Evolutionary conservation across 2,797 vertebrate species (phyloP).

Genomic region (Chanos chanos): DNA sequence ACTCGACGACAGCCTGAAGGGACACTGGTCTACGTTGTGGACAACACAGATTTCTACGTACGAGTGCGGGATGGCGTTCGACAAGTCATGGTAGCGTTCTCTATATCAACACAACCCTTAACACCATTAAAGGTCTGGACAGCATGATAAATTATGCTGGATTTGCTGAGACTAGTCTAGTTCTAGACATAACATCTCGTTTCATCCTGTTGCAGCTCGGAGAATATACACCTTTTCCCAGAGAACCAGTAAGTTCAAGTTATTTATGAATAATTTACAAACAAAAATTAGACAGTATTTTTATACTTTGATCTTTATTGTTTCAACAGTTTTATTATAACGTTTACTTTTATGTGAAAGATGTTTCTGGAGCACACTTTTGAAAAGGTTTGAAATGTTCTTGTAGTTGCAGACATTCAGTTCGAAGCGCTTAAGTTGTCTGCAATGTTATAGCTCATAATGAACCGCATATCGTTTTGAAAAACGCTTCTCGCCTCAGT

Average conservation of each 20-base stretch:
- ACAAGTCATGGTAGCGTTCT: slow-evolving; percentile 75
- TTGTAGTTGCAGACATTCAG: too few species aligned
- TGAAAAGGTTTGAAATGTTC: too few species aligned
- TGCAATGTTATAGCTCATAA: too few species aligned
- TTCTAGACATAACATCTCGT: too few species aligned
- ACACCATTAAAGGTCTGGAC: too few species aligned
- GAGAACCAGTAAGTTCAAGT: slow-evolving; percentile 52
- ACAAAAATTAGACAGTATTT: too few species aligned
- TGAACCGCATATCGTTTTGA: too few species aligned
- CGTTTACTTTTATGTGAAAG: too few species aligned
- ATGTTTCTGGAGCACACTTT: too few species aligned
- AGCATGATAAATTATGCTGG: background rate
- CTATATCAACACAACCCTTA: too few species aligned
- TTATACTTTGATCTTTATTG: too few species aligned
- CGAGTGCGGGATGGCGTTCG: slow-evolving; percentile 80
- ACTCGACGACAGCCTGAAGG: slow-evolving; percentile 76
- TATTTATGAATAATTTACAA: background rate
- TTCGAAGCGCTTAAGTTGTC: too few species aligned
- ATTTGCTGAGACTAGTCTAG: background rate
- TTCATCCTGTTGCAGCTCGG: slow-evolving; percentile 78
- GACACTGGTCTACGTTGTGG: slow-evolving; percentile 75
- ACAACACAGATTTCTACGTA: slow-evolving; percentile 82
- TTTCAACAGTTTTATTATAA: background rate
- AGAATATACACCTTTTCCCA: slow-evolving; percentile 67
- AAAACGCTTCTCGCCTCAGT: background rate